These are phyloP conservation scores for Heterodera carotae DNA, from an alignment of 1,140 invertebrate species.

Conservation along the genomic window DNA sequence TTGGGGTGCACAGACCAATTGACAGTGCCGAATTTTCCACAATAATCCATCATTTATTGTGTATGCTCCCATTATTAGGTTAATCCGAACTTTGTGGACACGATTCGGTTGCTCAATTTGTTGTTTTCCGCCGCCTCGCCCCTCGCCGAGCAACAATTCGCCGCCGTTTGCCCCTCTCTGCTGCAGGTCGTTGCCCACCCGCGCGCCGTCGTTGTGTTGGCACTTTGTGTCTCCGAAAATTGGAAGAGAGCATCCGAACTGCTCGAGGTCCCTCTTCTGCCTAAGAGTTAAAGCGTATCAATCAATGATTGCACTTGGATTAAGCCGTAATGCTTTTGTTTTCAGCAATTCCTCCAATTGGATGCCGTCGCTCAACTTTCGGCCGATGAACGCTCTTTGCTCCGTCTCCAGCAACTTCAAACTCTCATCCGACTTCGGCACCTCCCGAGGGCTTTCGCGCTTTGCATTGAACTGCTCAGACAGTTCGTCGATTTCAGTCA, in stretches of 20 bases:
- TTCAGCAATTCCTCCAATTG: not conserved
- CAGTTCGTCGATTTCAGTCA: not conserved
- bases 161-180: not conserved
- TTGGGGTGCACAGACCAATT: too few relatives aligned
- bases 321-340: not conserved
- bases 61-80: too few relatives aligned
- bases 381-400: not conserved
- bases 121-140: slow-evolving; percentile 13
- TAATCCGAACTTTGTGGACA: slow-evolving; percentile 3
- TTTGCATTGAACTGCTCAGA: slow-evolving; percentile 5
- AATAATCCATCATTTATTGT: too few relatives aligned
- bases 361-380: not conserved
- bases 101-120: not conserved
- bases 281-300: too few relatives aligned
- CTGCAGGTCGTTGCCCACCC: not conserved
- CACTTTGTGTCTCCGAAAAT: slow-evolving; percentile 16
- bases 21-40: too few relatives aligned
- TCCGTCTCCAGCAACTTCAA: slow-evolving; percentile 1
- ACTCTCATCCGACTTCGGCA: not conserved
- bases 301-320: too few relatives aligned
- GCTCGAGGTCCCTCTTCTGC: not conserved
- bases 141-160: slow-evolving; percentile 15
- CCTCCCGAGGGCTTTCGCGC: not conserved
- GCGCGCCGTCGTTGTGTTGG: slow-evolving; percentile 7
- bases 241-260: slow-evolving; percentile 24